Percentiles rank a stretch among this genome's conserved stretches.
Evolutionary conservation across 1,140 invertebrate species (phyloP).

Genomic region (Rhopalosiphum maidis): DNA sequence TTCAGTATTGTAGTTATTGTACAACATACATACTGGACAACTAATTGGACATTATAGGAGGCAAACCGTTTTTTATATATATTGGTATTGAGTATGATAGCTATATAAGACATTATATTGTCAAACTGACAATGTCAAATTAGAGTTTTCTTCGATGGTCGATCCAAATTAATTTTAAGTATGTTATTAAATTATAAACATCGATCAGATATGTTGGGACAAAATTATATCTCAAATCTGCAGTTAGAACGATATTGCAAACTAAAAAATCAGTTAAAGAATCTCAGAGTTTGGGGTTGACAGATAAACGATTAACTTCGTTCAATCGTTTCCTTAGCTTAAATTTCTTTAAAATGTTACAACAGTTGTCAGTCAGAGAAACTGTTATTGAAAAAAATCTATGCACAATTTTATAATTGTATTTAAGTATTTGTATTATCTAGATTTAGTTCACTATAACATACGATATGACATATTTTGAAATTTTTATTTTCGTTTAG

Average conservation of each 20-base stretch:
- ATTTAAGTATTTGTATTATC: neutral
- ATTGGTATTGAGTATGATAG: neutral
- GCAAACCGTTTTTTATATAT: neutral
- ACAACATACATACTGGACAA: neutral
- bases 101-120: neutral
- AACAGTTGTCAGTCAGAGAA: neutral
- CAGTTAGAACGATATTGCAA: neutral
- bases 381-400: neutral
- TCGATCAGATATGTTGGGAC: neutral
- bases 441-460: neutral
- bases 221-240: neutral
- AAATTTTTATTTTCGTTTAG: neutral
- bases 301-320: neutral
- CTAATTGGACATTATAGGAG: neutral
- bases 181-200: neutral
- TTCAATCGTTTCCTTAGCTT: neutral
- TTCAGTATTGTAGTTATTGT: neutral
- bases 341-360: neutral
- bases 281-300: neutral
- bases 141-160: neutral
- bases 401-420: neutral
- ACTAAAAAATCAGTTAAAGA: neutral
- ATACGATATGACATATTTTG: neutral
- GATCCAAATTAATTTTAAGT: neutral
- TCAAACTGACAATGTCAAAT: neutral